Base-by-base conservation (phyloP, 2,888 invertebrate species). In the Xylocampa areola region DNA sequence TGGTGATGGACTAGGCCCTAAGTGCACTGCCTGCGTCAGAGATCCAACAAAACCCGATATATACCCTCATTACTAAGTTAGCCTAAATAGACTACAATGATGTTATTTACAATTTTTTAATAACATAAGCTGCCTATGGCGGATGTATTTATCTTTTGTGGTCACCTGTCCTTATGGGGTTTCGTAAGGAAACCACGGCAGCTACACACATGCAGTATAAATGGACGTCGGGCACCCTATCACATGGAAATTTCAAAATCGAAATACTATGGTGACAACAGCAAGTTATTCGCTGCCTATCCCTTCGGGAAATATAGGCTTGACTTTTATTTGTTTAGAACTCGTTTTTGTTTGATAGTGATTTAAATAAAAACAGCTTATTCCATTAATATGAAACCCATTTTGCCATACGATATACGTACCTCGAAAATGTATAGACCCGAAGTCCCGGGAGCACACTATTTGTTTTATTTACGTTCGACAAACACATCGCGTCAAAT, bases 381-480 rank as follows among this genome's bases (percentile, higher is more conserved):
- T 33, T 39, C n/a, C 19, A 47, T 47, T 43, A 40, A 44, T 25
- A 35, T 23, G 41, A 36, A 27, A 37, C 36, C 17, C n/a, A n/a
- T 37, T 59, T 40, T 41, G 16, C 40, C 14, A 25, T 6, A 6
- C 19, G 14, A 36, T 30, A 32, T 33, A 21, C 7, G 48, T 52
- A 21, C 7, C 53, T 52, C 29, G 53, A 14, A 40, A 53, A 29
- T 45, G 35, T 40, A 51, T 36, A 33, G 44, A 19, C 14, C 29
- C 16, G 7, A 37, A 50, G 36, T 54, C 45, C 45, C 41, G 16
- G 11, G 41, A 54, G 29, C 44, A 32, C 21, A 49, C 44, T 49
- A 49, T 49, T 60, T 60, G 29, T 60, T 60, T 65, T 60, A 65
- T 65, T 60, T 65, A 49, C 49, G 29, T 66, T 47, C 30, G 21